Evolutionary conservation across 2,888 invertebrate species (phyloP).

Genomic region (Acrocyrtus sp.): DNA sequence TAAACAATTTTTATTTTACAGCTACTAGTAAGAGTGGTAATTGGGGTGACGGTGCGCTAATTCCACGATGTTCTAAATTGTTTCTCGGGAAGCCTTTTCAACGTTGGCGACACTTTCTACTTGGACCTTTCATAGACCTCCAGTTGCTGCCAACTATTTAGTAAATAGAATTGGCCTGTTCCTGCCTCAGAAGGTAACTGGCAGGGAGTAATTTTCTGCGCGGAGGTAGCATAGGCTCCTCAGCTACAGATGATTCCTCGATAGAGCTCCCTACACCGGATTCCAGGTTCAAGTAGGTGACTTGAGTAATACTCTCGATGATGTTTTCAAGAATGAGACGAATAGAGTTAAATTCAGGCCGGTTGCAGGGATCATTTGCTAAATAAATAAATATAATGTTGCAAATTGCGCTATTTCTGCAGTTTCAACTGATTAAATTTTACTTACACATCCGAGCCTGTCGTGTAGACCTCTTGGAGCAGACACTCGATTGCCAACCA

Average conservation of each 20-base stretch:
- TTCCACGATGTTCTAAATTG: too few species aligned
- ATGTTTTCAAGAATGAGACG: slow-evolving; percentile 53
- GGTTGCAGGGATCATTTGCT: slow-evolving; percentile 48
- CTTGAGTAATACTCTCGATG: slow-evolving; percentile 52
- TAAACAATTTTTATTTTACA: too few species aligned
- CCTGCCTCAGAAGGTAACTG: slow-evolving; percentile 5
- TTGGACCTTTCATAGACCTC: too few species aligned
- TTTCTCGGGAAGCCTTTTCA: too few species aligned
- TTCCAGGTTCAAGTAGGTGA: slow-evolving; percentile 55
- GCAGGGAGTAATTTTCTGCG: slow-evolving; percentile 4
- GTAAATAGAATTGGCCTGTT: not conserved
- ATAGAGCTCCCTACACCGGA: not conserved
- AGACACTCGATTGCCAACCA: slow-evolving; percentile 62
- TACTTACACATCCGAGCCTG: slow-evolving; percentile 63
- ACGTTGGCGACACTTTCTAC: too few species aligned
- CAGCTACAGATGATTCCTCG: not conserved
- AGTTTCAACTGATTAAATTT: too few species aligned
- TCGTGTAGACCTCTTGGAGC: slow-evolving; percentile 58
- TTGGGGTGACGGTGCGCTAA: too few species aligned
- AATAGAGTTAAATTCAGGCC: slow-evolving; percentile 57
- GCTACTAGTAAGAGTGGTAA: too few species aligned
- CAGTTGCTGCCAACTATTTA: too few species aligned
- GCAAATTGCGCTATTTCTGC: too few species aligned
- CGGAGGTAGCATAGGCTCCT: slow-evolving; percentile 5
- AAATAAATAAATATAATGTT: too few species aligned